A percentile compares a stretch with the other conserved stretches of the same genome.
phyloP scores from a whole-genome alignment of 1,140 invertebrate genomes.

The Diploscapter pachys region DNA sequence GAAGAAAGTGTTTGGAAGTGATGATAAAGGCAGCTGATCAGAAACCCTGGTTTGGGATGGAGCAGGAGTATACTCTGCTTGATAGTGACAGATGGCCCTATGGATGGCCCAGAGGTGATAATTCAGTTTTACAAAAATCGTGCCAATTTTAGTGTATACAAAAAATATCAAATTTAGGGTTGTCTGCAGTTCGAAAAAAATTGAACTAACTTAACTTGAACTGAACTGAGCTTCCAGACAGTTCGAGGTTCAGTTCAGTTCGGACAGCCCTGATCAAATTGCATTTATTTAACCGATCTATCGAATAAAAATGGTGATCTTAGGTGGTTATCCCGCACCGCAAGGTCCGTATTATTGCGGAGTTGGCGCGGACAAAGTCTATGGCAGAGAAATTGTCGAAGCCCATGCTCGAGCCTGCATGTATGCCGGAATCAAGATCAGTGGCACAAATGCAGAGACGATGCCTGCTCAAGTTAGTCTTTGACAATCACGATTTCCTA shows the following conservation, averaged over 20 bases:
- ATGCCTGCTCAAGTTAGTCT: slow-evolving; percentile 73
- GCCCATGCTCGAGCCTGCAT: slow-evolving; percentile 73
- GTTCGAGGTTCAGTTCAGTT: too few relatives aligned
- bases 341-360: slow-evolving; percentile 83
- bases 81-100: slow-evolving; percentile 81
- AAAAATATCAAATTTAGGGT: too few relatives aligned
- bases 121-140: slow-evolving; percentile 72
- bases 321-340: not conserved
- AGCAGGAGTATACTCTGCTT: slow-evolving; percentile 87
- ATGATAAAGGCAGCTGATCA: slow-evolving; percentile 66
- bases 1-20: slow-evolving; percentile 71
- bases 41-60: slow-evolving; percentile 84
- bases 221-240: too few relatives aligned
- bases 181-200: too few relatives aligned
- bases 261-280: not conserved
- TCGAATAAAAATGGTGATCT: not conserved
- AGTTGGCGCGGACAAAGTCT: slow-evolving; percentile 84
- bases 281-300: not conserved
- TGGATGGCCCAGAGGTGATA: slow-evolving; percentile 89
- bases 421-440: slow-evolving; percentile 80
- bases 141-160: too few relatives aligned
- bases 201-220: too few relatives aligned
- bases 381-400: slow-evolving; percentile 86
- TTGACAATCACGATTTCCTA: not conserved
- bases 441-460: slow-evolving; percentile 85